These are phyloP conservation scores for Magallana gigas DNA, from an alignment of 1,140 invertebrate genomes.

Conservation along the genomic window DNA sequence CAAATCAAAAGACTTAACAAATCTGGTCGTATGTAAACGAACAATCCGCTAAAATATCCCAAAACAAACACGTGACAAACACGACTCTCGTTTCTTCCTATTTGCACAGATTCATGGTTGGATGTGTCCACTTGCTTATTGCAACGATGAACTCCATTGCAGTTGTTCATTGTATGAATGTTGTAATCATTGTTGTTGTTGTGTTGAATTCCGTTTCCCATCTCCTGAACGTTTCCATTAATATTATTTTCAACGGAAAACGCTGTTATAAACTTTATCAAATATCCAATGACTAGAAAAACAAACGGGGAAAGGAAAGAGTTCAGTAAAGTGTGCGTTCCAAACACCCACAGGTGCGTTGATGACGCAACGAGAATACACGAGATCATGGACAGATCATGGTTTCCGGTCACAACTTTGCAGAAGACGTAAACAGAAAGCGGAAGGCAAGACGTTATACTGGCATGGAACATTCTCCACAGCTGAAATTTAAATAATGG, in stretches of 20 bases:
- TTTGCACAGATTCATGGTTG: not conserved
- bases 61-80: not conserved
- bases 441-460: conserved; percentile 69
- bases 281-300: conserved; percentile 57
- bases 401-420: conserved; percentile 52
- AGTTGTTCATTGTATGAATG: not conserved
- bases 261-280: not conserved
- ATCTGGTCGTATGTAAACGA: conserved; percentile 69
- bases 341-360: conserved; percentile 67
- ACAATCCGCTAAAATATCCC: conserved; percentile 52
- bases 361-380: conserved; percentile 70
- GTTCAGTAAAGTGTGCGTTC: conserved; percentile 72
- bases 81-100: not conserved
- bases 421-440: conserved; percentile 63
- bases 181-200: conserved; percentile 27
- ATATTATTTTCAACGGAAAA: not conserved
- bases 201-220: not conserved
- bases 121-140: not conserved
- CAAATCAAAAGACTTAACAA: conserved; percentile 27
- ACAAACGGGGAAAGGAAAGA: conserved; percentile 71
- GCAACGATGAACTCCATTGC: not conserved
- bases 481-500: conserved; percentile 60
- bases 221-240: not conserved
- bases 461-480: conserved; percentile 65
- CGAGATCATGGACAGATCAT: conserved; percentile 63